Conservation (phyloP, 2,888 invertebrate genomes). For the Bedellia somnulentella region DNA sequence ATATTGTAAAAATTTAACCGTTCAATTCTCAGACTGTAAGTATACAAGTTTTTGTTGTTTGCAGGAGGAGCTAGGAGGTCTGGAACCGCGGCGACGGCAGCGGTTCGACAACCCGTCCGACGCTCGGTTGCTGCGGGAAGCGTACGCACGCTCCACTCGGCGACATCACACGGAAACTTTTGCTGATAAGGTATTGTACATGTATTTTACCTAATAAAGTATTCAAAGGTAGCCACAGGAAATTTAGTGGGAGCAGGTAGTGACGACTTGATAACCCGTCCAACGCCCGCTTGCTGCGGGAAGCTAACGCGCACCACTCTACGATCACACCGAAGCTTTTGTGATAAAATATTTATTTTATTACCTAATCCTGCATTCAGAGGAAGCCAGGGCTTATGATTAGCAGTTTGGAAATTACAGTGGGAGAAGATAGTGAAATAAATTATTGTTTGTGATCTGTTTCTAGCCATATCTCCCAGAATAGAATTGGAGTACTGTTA, state of each 20-base stretch:
- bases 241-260: no score
- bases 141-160: slow-evolving; percentile 45
- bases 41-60: no score
- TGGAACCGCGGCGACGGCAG: slow-evolving; percentile 50
- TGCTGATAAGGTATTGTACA: slow-evolving; percentile 45
- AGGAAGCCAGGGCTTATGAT: no score
- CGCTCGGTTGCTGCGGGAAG: slow-evolving; percentile 43
- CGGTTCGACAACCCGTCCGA: slow-evolving; percentile 47
- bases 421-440: no score
- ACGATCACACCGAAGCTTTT: slow-evolving; percentile 44
- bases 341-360: no score
- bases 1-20: no score
- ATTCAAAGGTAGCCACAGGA: background rate
- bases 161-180: slow-evolving; percentile 50
- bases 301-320: slow-evolving; percentile 50
- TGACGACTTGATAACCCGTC: background rate
- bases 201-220: slow-evolving; percentile 1
- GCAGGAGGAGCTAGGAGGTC: slow-evolving; percentile 66
- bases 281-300: slow-evolving; percentile 43
- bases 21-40: no score
- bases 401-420: no score
- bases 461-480: no score
- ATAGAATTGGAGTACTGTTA: no score
- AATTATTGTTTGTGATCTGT: no score
- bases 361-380: no score